Evolutionary conservation across 2,888 invertebrate genomes (phyloP).

Genomic region (Mystacides longicornis): DNA sequence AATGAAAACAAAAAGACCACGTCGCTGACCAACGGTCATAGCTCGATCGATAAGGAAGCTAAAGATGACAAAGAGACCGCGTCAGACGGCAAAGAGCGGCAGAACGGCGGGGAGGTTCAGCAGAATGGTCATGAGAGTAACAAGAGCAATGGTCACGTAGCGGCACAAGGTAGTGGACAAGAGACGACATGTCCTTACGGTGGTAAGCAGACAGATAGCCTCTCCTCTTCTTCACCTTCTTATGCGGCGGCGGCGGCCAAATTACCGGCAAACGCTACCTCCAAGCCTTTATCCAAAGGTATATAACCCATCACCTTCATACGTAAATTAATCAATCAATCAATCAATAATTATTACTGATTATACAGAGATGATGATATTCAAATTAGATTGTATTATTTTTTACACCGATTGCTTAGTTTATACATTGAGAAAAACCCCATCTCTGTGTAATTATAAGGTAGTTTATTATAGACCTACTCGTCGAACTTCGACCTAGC

Average conservation of each 20-base stretch:
- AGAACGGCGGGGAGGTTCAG: conserved; percentile 7
- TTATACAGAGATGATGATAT: neutral
- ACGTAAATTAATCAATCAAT: neutral
- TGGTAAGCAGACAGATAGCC: conserved; percentile 15
- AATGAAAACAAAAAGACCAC: neutral
- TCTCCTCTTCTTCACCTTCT: conserved; percentile 11
- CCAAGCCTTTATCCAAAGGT: conserved; percentile 16
- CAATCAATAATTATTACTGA: neutral
- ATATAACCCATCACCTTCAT: conserved; percentile 1
- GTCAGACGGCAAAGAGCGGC: neutral
- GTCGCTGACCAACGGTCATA: conserved; percentile 18
- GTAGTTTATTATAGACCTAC: too few species aligned
- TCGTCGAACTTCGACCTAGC: too few species aligned
- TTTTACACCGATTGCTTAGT: too few species aligned
- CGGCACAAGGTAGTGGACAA: neutral
- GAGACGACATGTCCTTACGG: conserved; percentile 4
- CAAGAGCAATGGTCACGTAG: conserved; percentile 13
- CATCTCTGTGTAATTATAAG: too few species aligned
- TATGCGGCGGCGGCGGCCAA: conserved; percentile 20
- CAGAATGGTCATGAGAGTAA: conserved; percentile 20
- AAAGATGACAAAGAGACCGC: conserved; percentile 1
- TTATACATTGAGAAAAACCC: too few species aligned
- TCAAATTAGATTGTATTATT: too few species aligned
- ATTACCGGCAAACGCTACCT: conserved; percentile 10
- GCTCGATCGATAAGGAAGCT: conserved; percentile 5